Evolutionary conservation across 2,113 vertebrate species (phyloP), one percentile per base, ranked within the genome.

Genomic region (Microcebus murinus): DNA sequence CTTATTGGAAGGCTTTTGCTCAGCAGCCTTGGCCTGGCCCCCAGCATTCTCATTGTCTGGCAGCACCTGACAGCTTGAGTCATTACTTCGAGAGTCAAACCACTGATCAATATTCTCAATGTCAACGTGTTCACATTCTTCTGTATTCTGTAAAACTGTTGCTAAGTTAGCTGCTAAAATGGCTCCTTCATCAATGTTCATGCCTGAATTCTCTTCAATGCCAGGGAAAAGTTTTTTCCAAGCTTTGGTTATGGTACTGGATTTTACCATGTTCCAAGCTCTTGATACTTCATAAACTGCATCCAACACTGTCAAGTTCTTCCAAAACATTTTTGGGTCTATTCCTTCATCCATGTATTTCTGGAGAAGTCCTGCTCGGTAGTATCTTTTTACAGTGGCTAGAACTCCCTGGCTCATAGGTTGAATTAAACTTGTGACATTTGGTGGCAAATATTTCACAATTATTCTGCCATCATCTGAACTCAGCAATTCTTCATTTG

Each of bases 391-490:
- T 36, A 98, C 90, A 50, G 97, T 97, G 48, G 97, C 85, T 87
- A 98, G 87, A 91, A 98, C 91, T 73, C 97, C 98, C 83, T 98
- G 98, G 88, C 95, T 97, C 98, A 98, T 98, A 34, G 98, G 98
- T 52, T 98, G 98, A 90, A 98, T 98, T 9, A 98, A 84, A 92
- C 96, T 97, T 80, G 98, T 97, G 73, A 98, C 97, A 57, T 98
- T 98, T 50, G 97, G 92, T 81, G 97, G 98, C 88, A 98, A 84
- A 59, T 98, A 97, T 50, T 98, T 98, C 45, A 98, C 97, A 82
- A 88, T 79, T 88, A 98, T 98, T 79, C 95, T 97, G 36, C 98
- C 97, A 79, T 97, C 97, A 76, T 96, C 94, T 27, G 98, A 98
- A 90, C 96, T 92, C 67, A 98, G 31, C 57, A 92, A 18, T 81